Evolutionary conservation across 2,113 vertebrate genomes (phyloP).

Genomic region (Pithys albifrons): DNA sequence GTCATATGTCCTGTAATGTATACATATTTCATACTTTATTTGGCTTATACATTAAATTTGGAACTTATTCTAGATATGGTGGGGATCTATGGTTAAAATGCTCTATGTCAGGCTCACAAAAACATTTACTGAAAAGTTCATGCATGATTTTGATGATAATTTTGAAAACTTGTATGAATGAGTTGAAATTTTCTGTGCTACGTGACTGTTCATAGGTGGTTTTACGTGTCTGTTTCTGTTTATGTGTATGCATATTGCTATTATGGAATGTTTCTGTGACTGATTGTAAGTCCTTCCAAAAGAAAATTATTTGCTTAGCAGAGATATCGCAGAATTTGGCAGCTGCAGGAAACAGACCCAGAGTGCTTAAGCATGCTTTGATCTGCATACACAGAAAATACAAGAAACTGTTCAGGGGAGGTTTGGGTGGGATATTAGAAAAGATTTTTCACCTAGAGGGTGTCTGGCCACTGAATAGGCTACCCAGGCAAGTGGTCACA

Average conservation of each 20-base stretch:
- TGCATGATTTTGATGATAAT: not conserved
- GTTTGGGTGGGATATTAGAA: not conserved
- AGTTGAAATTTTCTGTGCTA: not conserved
- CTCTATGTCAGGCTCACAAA: not conserved
- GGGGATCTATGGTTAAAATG: not conserved
- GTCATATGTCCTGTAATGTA: not conserved
- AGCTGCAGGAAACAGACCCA: not conserved
- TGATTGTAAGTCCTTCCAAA: not conserved
- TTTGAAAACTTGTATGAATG: not conserved
- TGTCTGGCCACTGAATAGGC: not conserved
- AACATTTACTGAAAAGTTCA: not conserved
- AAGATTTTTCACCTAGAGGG: rapidly evolving
- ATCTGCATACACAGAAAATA: not conserved
- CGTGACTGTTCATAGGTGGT: not conserved
- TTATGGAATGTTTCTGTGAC: not conserved
- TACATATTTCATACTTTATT: not conserved
- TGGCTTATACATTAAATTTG: not conserved
- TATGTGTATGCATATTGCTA: not conserved
- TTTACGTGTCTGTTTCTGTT: not conserved
- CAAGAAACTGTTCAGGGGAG: not conserved
- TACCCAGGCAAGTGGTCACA: not conserved
- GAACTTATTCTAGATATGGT: not conserved
- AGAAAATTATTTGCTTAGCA: not conserved
- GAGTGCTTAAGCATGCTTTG: not conserved
- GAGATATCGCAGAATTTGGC: not conserved